These are phyloP conservation scores for Ancistrus triradiatus DNA, from an alignment of 2,113 vertebrate genomes.

Conservation along the genomic window DNA sequence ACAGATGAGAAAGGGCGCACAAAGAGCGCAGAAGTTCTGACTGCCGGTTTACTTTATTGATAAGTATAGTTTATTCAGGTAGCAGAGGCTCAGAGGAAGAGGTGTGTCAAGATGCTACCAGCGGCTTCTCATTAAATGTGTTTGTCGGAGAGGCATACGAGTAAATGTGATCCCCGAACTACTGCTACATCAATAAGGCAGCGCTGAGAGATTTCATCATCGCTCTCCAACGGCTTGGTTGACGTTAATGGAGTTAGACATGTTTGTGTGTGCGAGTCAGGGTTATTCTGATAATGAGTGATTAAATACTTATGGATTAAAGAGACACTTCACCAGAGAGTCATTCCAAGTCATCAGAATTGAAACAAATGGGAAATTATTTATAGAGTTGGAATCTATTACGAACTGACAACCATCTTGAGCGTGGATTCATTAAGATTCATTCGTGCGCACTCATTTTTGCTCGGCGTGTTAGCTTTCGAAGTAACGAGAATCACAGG, in stretches of 20 bases:
- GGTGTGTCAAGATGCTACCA: slow-evolving; percentile 33
- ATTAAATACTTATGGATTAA: slow-evolving; percentile 41
- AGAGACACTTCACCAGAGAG: slow-evolving; percentile 28
- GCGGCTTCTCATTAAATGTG: slow-evolving; percentile 34
- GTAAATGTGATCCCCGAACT: slow-evolving; percentile 31
- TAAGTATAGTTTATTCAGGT: slow-evolving; percentile 33
- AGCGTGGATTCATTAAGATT: no score
- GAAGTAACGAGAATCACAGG: no score
- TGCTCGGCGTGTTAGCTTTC: no score
- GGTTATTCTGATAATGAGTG: slow-evolving; percentile 33
- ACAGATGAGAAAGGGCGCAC: not conserved
- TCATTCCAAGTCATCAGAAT: slow-evolving; percentile 38
- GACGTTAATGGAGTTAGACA: slow-evolving; percentile 31
- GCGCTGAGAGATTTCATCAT: slow-evolving; percentile 36
- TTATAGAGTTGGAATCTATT: not conserved
- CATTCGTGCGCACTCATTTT: no score
- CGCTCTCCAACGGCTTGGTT: slow-evolving; percentile 22
- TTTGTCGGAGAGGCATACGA: slow-evolving; percentile 21
- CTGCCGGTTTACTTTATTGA: slow-evolving; percentile 30
- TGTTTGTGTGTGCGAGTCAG: not conserved
- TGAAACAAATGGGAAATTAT: slow-evolving; percentile 31
- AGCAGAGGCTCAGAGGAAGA: slow-evolving; percentile 17
- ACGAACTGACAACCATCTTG: no score
- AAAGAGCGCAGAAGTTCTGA: slow-evolving; percentile 1
- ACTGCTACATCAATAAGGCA: slow-evolving; percentile 35